A percentile compares a stretch with the other conserved stretches of the same genome.
Evolutionary conservation across 1,140 invertebrate genomes (phyloP).

Genomic region (Lepidurus couesii): DNA sequence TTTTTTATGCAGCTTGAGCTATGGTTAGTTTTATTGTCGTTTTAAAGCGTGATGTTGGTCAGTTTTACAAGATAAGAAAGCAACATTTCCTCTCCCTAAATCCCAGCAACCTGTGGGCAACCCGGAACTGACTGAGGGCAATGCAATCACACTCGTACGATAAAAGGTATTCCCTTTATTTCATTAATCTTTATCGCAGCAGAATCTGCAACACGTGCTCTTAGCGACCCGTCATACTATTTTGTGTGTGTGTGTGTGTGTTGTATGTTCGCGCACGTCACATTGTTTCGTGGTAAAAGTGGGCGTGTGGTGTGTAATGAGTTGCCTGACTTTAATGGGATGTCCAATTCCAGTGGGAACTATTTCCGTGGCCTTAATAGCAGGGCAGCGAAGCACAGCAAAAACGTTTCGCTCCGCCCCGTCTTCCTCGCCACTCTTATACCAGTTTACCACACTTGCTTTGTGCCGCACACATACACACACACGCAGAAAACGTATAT

Average conservation of each 20-base stretch:
- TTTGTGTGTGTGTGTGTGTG: background rate
- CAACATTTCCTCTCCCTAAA: background rate
- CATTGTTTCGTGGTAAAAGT: constrained; percentile 19
- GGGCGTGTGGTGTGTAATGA: constrained; percentile 17
- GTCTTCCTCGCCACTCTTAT: constrained; percentile 18
- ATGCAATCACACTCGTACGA: background rate
- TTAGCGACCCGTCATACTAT: too few relatives aligned
- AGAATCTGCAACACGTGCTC: background rate
- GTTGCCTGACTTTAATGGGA: constrained; percentile 21
- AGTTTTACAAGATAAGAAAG: constrained; percentile 2
- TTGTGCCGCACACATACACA: constrained; percentile 13
- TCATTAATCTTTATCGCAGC: background rate
- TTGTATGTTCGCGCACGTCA: constrained; percentile 13
- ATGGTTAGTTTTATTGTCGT: background rate
- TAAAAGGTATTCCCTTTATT: background rate
- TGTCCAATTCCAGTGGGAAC: constrained; percentile 21
- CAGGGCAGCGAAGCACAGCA: constrained; percentile 16
- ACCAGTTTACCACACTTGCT: background rate
- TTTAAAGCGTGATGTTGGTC: background rate
- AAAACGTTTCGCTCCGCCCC: constrained; percentile 20
- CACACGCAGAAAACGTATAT: background rate
- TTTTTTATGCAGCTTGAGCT: too few relatives aligned
- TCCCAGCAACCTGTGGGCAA: background rate
- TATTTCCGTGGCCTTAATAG: constrained; percentile 22
- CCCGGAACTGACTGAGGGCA: background rate